Percentiles rank a stretch among this genome's conserved stretches.
Evolutionary conservation across 2,888 invertebrate genomes (phyloP).

Genomic region (Ophion ventricosus): DNA sequence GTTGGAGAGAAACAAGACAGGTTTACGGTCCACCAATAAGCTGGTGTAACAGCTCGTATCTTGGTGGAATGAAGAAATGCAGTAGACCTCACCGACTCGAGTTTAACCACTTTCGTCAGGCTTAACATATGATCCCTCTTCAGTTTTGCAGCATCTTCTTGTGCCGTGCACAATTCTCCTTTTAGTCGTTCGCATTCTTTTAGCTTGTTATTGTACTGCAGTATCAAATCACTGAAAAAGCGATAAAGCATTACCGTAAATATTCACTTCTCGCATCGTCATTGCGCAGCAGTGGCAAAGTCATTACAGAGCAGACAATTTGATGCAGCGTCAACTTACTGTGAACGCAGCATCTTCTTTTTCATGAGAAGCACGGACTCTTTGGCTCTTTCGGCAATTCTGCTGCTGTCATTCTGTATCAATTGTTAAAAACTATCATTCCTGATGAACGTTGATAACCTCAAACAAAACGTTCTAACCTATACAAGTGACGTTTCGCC

Average conservation of each 20-base stretch:
- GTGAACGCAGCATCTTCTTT: conserved; percentile 73
- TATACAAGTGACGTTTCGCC: background rate
- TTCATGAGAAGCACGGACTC: conserved; percentile 73
- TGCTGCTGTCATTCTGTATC: conserved; percentile 67
- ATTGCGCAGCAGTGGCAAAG: conserved; percentile 21
- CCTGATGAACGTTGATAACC: conserved; percentile 27
- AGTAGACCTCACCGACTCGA: conserved; percentile 72
- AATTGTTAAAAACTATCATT: conserved; percentile 9
- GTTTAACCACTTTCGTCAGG: conserved; percentile 69
- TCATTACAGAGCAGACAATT: conserved; percentile 28
- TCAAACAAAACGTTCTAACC: conserved; percentile 18
- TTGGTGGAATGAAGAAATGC: background rate
- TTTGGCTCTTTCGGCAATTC: conserved; percentile 67
- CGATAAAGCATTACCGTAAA: background rate
- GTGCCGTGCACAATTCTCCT: conserved; percentile 65
- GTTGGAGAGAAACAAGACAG: conserved; percentile 13
- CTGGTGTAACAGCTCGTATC: background rate
- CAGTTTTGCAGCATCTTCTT: conserved; percentile 65
- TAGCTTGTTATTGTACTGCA: conserved; percentile 74
- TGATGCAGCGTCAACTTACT: conserved; percentile 71
- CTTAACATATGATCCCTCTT: conserved; percentile 68
- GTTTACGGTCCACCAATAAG: too few relatives aligned
- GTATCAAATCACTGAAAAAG: conserved; percentile 74
- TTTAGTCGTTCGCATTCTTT: conserved; percentile 74
- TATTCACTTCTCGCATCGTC: conserved; percentile 25